Percentiles rank a stretch among this genome's conserved stretches.
These are phyloP conservation scores for Conopomorpha cramerella DNA, from an alignment of 1,140 invertebrate genomes.

Conservation along the genomic window DNA sequence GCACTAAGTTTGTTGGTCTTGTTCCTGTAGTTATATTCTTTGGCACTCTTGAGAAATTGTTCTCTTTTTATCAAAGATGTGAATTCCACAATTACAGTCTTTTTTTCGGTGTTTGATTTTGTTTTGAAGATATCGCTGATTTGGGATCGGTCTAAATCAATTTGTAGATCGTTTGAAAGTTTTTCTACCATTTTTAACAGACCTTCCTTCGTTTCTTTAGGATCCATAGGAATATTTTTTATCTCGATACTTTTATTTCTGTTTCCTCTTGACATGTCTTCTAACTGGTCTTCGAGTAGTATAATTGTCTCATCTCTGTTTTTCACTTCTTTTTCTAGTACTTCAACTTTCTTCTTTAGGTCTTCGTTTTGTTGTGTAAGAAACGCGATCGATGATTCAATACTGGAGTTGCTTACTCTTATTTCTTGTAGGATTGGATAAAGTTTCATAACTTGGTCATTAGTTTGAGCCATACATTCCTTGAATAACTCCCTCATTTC, in stretches of 20 bases:
- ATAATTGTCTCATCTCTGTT: conserved; percentile 1
- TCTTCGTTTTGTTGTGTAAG: background rate
- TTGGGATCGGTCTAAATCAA: background rate
- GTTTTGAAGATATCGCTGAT: background rate
- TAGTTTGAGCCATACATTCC: background rate
- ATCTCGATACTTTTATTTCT: background rate
- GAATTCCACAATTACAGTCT: background rate
- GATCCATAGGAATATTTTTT: background rate
- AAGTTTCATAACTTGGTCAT: background rate
- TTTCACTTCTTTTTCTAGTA: background rate
- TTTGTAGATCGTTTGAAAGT: background rate
- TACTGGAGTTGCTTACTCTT: background rate
- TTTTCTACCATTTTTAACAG: background rate
- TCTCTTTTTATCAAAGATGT: background rate
- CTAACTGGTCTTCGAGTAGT: background rate
- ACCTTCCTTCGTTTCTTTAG: background rate
- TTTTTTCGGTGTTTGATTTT: background rate
- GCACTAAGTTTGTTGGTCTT: background rate
- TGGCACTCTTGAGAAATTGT: background rate
- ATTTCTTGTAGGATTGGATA: background rate
- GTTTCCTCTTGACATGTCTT: background rate
- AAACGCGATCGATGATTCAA: background rate
- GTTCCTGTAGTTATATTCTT: background rate
- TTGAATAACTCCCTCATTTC: conserved; percentile 1
- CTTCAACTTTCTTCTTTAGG: background rate